Percentiles rank a stretch among this genome's conserved stretches.
Conservation (phyloP, 2,113 vertebrate species). For the Hemibagrus wyckioides region DNA sequence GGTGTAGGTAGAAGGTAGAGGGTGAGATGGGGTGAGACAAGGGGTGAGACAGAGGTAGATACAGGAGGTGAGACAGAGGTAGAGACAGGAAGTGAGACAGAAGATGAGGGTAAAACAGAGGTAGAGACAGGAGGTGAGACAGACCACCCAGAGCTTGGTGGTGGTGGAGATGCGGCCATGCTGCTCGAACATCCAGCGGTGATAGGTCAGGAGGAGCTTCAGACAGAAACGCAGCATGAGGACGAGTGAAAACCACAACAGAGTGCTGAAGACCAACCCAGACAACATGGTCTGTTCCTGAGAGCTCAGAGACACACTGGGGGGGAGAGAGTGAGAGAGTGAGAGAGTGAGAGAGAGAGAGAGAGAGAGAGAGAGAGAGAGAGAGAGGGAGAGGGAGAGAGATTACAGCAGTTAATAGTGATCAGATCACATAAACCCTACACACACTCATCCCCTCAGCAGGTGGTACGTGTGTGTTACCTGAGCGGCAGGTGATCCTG, state of each 20-base stretch:
- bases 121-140: not conserved
- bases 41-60: too few relatives aligned
- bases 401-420: too few relatives aligned
- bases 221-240: constrained; percentile 81
- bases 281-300: constrained; percentile 77
- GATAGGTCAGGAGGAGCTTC: constrained; percentile 83
- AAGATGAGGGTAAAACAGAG: not conserved
- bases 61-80: not conserved
- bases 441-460: not conserved
- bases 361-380: not conserved
- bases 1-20: too few relatives aligned
- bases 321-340: not conserved
- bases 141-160: constrained; percentile 88
- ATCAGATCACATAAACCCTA: not conserved
- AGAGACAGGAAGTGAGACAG: too few relatives aligned
- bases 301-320: constrained; percentile 61
- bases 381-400: not conserved
- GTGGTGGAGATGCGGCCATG: constrained; percentile 77
- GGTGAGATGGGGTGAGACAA: too few relatives aligned
- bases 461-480: constrained; percentile 63
- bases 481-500: constrained; percentile 84
- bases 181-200: constrained; percentile 85
- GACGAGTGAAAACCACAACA: constrained; percentile 84
- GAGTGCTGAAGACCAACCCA: constrained; percentile 79
- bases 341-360: too few relatives aligned